Evolutionary conservation across 2,888 invertebrate species (phyloP).

Genomic region (Anodontia alba): DNA sequence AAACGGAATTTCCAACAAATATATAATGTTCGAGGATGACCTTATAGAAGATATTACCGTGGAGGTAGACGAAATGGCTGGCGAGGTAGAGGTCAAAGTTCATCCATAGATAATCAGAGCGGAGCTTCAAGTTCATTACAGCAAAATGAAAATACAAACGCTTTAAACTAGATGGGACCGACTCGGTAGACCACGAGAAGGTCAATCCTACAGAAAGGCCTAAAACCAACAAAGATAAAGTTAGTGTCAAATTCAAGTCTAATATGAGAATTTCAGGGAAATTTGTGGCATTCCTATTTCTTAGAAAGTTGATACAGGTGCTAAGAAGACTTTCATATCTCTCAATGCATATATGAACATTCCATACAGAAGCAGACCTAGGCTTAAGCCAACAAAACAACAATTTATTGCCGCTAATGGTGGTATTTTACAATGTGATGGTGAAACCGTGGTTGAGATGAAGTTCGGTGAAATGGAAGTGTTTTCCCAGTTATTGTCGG

Average conservation of each 20-base stretch:
- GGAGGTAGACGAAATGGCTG: neutral
- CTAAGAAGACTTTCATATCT: slow-evolving; percentile 14
- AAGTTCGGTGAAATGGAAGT: slow-evolving; percentile 13
- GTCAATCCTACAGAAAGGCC: neutral
- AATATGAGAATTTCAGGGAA: slow-evolving; percentile 25
- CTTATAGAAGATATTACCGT: neutral
- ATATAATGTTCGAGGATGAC: too few species aligned
- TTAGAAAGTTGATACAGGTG: slow-evolving; percentile 43
- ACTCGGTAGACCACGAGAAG: slow-evolving; percentile 16
- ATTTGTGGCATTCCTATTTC: slow-evolving; percentile 4
- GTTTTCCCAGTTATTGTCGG: slow-evolving; percentile 33
- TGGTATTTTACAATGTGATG: slow-evolving; percentile 2
- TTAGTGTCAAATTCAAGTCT: neutral
- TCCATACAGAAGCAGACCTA: neutral
- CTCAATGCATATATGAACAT: slow-evolving; percentile 5
- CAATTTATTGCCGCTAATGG: slow-evolving; percentile 19
- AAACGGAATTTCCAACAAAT: neutral
- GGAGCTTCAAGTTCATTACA: neutral
- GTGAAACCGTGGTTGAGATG: slow-evolving; percentile 14
- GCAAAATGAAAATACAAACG: neutral
- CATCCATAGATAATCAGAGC: neutral
- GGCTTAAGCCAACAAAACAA: slow-evolving; percentile 14
- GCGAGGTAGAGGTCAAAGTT: too few species aligned
- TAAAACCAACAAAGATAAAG: neutral
- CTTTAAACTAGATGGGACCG: slow-evolving; percentile 5